Conservation (phyloP, 2,888 invertebrate genomes). For the Spodoptera exigua region DNA sequence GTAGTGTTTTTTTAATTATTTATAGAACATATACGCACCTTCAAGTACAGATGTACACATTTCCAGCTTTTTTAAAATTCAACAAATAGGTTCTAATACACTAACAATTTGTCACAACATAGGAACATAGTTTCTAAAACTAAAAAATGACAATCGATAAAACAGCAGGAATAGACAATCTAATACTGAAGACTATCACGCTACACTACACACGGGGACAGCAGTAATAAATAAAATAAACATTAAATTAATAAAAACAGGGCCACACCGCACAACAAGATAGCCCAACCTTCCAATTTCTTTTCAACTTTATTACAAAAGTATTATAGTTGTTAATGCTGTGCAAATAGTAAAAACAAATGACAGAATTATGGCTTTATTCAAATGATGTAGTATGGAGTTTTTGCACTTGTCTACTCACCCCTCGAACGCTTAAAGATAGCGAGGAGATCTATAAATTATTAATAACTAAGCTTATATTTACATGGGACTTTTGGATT, state of each 20-base stretch:
- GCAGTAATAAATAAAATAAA: constrained; percentile 54
- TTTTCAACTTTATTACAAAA: no score
- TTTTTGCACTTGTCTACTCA: constrained; percentile 42
- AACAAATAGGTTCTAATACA: no score
- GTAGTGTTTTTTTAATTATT: no score
- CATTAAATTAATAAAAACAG: constrained; percentile 55
- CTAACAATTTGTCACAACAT: no score
- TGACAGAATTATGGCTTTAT: constrained; percentile 47
- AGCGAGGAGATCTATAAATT: constrained; percentile 48
- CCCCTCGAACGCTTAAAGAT: constrained; percentile 48
- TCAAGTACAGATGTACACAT: no score
- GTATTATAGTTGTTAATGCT: no score
- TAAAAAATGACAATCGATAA: constrained; percentile 7
- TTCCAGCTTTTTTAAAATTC: no score
- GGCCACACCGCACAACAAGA: constrained; percentile 1
- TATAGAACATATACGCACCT: no score
- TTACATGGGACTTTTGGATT: constrained; percentile 28
- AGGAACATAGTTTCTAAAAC: no score
- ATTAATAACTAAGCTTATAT: constrained; percentile 43
- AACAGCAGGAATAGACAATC: background rate
- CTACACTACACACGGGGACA: constrained; percentile 40
- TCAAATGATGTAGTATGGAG: constrained; percentile 28
- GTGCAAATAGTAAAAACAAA: constrained; percentile 46
- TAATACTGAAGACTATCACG: constrained; percentile 46
- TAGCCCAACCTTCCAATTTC: no score